phyloP scores from a whole-genome alignment of 2,113 vertebrate genomes.

The Callaeas wilsoni region DNA sequence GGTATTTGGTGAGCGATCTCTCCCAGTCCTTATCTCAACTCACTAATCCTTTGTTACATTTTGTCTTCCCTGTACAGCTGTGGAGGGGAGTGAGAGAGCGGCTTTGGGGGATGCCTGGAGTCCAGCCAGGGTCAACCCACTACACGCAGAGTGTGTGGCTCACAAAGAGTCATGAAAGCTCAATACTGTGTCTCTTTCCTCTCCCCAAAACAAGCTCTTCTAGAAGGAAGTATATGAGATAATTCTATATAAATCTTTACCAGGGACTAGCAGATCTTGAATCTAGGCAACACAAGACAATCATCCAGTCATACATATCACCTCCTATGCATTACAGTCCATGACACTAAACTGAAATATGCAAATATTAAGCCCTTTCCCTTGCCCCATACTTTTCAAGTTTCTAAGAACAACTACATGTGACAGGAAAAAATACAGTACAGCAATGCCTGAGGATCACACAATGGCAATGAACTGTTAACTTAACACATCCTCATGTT shows the following conservation, averaged over 20 bases:
- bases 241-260: neutral
- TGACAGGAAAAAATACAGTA: neutral
- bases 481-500: neutral
- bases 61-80: neutral
- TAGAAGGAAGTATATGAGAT: neutral
- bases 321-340: neutral
- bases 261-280: neutral
- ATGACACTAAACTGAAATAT: neutral
- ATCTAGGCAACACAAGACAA: neutral
- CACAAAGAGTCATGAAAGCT: neutral
- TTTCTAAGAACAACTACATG: neutral
- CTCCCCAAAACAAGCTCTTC: neutral
- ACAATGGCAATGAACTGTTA: neutral
- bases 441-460: neutral
- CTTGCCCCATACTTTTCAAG: neutral
- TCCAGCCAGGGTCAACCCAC: neutral
- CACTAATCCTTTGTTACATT: neutral
- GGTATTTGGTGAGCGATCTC: neutral
- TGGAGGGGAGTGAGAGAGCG: neutral
- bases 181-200: neutral
- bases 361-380: neutral
- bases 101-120: neutral
- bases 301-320: neutral
- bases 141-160: neutral
- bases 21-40: neutral